Conservation (phyloP, 2,113 vertebrate genomes). For the Neogale vison region DNA sequence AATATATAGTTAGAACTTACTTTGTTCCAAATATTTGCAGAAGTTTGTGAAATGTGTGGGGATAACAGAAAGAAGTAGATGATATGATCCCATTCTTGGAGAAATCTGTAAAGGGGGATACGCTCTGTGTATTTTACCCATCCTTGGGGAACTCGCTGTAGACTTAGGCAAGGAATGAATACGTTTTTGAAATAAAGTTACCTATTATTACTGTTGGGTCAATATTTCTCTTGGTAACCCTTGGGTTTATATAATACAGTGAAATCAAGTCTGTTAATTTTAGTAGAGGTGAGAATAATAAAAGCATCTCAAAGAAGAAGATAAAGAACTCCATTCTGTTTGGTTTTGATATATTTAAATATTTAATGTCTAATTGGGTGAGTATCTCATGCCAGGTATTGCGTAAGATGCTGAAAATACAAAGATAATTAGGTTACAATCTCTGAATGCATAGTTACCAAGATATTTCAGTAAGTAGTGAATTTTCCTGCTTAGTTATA, state of each 20-base stretch:
- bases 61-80: neutral
- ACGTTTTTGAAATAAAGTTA: constrained; percentile 51
- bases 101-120: neutral
- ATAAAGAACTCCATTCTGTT: neutral
- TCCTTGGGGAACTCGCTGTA: constrained; percentile 47
- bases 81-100: neutral
- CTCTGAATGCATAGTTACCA: neutral
- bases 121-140: constrained; percentile 15
- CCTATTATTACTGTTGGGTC: constrained; percentile 59
- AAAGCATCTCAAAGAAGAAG: neutral
- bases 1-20: neutral
- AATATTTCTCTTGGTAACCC: constrained; percentile 61
- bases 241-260: constrained; percentile 38
- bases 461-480: neutral
- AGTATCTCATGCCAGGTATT: neutral
- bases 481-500: neutral
- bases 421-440: constrained; percentile 16
- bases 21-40: constrained; percentile 11
- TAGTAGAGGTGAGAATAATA: neutral
- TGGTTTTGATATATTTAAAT: constrained; percentile 21
- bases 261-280: constrained; percentile 36
- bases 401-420: neutral
- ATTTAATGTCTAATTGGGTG: neutral
- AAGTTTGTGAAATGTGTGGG: neutral
- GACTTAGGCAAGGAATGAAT: constrained; percentile 14